Evolutionary conservation across 2,888 invertebrate genomes (phyloP), one percentile per base, ranked within the genome.

Genomic region (Bombylius major): DNA sequence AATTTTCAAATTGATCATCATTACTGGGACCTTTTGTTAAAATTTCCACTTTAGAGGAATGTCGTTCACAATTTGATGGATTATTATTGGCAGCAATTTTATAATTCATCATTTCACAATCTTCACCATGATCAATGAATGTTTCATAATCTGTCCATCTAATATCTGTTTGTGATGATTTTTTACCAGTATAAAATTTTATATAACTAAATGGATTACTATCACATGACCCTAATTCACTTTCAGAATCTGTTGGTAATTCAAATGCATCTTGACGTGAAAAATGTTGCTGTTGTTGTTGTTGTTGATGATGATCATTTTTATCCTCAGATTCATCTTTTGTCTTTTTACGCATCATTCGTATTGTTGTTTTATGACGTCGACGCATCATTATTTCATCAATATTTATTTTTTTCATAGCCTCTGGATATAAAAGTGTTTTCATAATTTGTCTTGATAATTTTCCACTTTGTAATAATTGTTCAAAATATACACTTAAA

Each of bases 401-500:
- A 59, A 78, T 65, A 68, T 81, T 78, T 60, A 79, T 75, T 64
- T 77, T 77, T 65, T 77, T 76, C 32, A 79, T 70, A 59, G 80
- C 78, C 69, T 82, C 78, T 4, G 78, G 75, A 69, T 90, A 89
- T 51, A 90, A 76, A 53, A 90, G 76, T 67, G 83, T 81, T 70
- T 88, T 86, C 57, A 90, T 77, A 69, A 89, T 78, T 66, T 82
- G 80, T 58, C 83, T 77, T 12, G 82, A 83, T 60, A 90, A 82
- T 13, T 83, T 75, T 67, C 84, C 86, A 69, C 81, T 80, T 69
- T 82, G 83, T 44, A 89, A 86, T 57, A 87, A 79, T 67, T 82
- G 81, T 60, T 85, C 83, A 70, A 87, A 89, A 72, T 83, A 84
- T 69, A 83, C 84, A 48, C 86, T 87, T 61, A 90, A 78, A 61